These are phyloP conservation scores for Sebastes kiyomatsui DNA, from an alignment of 2,797 vertebrate genomes.

Conservation along the genomic window DNA sequence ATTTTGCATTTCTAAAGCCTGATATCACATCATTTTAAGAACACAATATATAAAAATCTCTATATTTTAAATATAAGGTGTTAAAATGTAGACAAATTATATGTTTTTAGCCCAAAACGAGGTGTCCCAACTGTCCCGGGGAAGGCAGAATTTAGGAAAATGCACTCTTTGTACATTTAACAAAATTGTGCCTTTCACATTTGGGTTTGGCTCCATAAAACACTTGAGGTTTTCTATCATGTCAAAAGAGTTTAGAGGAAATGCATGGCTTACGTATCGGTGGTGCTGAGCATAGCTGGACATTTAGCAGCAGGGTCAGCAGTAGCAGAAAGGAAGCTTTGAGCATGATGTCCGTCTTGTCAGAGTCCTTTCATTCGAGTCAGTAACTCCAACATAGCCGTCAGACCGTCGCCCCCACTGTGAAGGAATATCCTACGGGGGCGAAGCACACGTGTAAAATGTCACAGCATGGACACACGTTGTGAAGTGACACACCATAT, in stretches of 20 bases:
- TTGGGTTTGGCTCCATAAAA: no score
- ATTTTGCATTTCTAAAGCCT: background rate
- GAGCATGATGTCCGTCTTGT: constrained; percentile 31
- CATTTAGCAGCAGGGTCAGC: constrained; percentile 43
- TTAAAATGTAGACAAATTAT: no score
- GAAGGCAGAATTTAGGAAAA: no score
- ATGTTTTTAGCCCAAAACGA: no score
- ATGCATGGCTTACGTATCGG: constrained; percentile 53
- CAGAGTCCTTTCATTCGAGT: background rate
- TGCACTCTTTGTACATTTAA: no score
- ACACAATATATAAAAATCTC: background rate
- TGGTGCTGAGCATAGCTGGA: constrained; percentile 31
- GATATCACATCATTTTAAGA: background rate
- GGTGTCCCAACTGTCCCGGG: no score
- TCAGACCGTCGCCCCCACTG: background rate
- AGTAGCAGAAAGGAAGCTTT: constrained; percentile 40
- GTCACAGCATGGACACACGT: constrained; percentile 27
- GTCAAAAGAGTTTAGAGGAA: background rate
- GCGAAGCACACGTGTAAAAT: constrained; percentile 1
- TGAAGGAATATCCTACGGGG: constrained; percentile 2
- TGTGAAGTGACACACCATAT: constrained; percentile 24
- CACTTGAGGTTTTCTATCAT: no score
- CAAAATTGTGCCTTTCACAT: no score
- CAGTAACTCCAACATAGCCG: background rate
- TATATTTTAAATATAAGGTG: background rate